These are phyloP conservation scores for Junonia oenone DNA, from an alignment of 2,888 invertebrate species.

Conservation along the genomic window DNA sequence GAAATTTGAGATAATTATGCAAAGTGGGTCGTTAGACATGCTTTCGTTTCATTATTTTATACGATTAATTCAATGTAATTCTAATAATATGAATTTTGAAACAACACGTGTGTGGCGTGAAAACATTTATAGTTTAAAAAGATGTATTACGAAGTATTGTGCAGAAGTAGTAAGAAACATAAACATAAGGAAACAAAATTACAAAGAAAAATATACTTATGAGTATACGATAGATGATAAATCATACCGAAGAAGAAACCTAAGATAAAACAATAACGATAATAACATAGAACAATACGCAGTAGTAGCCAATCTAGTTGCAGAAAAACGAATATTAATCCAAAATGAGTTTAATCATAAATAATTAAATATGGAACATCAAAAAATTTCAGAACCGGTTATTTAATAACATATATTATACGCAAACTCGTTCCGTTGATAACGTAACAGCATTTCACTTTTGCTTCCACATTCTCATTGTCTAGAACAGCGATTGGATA, in stretches of 20 bases:
- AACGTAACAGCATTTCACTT: slow-evolving; percentile 72
- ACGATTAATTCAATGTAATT: slow-evolving; percentile 14
- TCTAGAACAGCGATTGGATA: slow-evolving; percentile 69
- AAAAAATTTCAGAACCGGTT: slow-evolving; percentile 25
- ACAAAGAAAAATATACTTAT: not conserved
- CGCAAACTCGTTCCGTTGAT: slow-evolving; percentile 43
- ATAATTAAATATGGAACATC: slow-evolving; percentile 17
- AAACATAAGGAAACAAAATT: too few relatives aligned
- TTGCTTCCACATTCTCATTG: slow-evolving; percentile 73
- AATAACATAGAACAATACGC: not conserved
- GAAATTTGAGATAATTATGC: slow-evolving; percentile 45
- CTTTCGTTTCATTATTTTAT: slow-evolving; percentile 28
- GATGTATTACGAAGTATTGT: not conserved
- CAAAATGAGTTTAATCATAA: not conserved
- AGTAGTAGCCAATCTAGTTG: not conserved
- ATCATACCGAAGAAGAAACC: too few relatives aligned
- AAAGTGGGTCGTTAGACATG: slow-evolving; percentile 33
- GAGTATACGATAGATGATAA: not conserved
- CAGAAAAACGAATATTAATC: not conserved
- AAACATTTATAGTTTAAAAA: not conserved
- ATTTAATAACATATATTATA: slow-evolving; percentile 29
- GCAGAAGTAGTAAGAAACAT: too few relatives aligned
- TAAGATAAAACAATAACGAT: not conserved
- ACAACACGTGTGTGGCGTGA: not conserved
- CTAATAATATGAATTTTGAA: not conserved